Conservation (phyloP, 37 sponge, comb jelly and placozoan genomes). For the Tethya wilhelma region DNA sequence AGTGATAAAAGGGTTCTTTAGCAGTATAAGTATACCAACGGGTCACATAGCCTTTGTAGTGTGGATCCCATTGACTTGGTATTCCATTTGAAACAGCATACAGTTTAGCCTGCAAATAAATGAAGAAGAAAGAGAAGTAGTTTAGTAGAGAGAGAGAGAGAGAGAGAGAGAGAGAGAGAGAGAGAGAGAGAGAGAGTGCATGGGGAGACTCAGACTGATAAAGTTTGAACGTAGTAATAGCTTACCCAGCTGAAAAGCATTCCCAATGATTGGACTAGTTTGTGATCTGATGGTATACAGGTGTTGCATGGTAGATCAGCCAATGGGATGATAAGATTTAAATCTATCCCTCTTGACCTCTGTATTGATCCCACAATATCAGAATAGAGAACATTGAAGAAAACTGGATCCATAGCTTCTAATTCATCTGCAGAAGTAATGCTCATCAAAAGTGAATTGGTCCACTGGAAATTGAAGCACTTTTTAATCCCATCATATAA, state of each 20-base stretch:
- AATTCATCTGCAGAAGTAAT: neutral
- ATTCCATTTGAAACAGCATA: neutral
- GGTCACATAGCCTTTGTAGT: constrained; percentile 6
- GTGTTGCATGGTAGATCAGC: no score
- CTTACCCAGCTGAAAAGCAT: constrained; percentile 3
- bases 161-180: no score
- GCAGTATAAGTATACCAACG: neutral
- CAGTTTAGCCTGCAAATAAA: neutral
- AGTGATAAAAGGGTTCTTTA: neutral
- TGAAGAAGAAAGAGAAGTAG: no score
- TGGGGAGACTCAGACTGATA: neutral
- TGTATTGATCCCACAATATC: neutral
- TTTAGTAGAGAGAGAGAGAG: no score
- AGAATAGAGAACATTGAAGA: neutral
- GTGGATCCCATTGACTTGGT: neutral
- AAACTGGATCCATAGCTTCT: neutral
- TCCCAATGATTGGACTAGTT: neutral
- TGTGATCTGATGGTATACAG: neutral
- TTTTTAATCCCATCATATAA: no score
- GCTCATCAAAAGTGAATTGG: neutral
- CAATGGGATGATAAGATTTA: neutral
- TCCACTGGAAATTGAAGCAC: constrained; percentile 3
- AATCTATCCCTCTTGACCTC: neutral
- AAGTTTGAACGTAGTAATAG: no score
- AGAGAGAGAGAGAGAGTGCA: neutral